A percentile compares a stretch with the other conserved stretches of the same genome.
Conservation (phyloP, 2,888 invertebrate genomes). For the Nemurella pictetii region DNA sequence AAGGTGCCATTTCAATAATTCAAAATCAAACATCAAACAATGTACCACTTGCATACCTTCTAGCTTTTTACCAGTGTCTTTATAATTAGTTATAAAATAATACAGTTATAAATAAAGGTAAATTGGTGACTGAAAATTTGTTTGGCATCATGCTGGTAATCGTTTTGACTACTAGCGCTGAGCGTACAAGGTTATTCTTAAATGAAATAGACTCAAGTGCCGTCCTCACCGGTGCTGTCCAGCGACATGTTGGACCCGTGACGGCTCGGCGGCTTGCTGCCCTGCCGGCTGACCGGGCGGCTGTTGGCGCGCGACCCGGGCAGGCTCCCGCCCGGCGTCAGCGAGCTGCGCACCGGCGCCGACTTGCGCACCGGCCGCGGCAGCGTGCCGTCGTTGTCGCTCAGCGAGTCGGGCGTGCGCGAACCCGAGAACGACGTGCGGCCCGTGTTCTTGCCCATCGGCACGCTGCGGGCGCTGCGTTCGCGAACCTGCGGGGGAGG, state of each 20-base stretch:
- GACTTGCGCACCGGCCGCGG: slow-evolving; percentile 59
- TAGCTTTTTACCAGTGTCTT: too few species aligned
- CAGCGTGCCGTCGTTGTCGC: slow-evolving; percentile 81
- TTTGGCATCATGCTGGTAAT: too few species aligned
- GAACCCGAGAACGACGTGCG: slow-evolving; percentile 81
- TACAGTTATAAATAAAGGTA: too few species aligned
- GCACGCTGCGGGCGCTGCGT: slow-evolving; percentile 86
- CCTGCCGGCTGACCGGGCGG: slow-evolving; percentile 80
- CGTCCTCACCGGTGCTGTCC: slow-evolving; percentile 83
- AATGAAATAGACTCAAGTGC: too few species aligned
- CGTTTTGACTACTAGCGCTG: too few species aligned
- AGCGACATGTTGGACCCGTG: slow-evolving; percentile 90
- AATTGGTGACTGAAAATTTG: too few species aligned
- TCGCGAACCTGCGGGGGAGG: slow-evolving; percentile 75
- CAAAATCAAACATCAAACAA: too few species aligned
- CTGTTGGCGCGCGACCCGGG: slow-evolving; percentile 64
- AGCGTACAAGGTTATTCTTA: too few species aligned
- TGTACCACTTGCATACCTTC: too few species aligned
- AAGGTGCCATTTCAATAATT: too few species aligned
- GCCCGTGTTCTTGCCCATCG: slow-evolving; percentile 66
- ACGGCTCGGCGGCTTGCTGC: slow-evolving; percentile 90
- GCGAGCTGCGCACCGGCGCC: slow-evolving; percentile 57
- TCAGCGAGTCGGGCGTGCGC: slow-evolving; percentile 86
- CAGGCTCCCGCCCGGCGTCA: slow-evolving; percentile 66
- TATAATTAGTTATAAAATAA: too few species aligned